These are phyloP conservation scores for Zelostemma sp. DNA, from an alignment of 1,140 invertebrate species.

Conservation along the genomic window DNA sequence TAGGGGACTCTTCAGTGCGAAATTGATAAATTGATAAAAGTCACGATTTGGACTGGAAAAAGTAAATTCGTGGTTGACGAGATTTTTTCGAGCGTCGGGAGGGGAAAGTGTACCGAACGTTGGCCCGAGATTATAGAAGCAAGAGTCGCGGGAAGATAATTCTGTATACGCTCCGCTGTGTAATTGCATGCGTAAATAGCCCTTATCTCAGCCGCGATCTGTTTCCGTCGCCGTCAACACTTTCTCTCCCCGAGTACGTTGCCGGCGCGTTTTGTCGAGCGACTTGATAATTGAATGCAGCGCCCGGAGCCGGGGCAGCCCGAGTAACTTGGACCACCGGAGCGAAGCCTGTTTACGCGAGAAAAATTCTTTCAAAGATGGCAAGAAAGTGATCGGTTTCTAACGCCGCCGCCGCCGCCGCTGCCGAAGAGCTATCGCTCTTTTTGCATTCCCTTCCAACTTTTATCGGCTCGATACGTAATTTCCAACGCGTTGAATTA, in stretches of 20 bases:
- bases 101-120: slow-evolving; percentile 28
- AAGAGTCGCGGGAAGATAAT: slow-evolving; percentile 48
- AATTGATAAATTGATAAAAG: no score
- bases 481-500: no score
- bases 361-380: slow-evolving; percentile 1
- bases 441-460: no score
- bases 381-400: no score
- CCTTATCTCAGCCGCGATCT: slow-evolving; percentile 60
- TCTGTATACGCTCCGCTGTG: slow-evolving; percentile 48
- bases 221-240: slow-evolving; percentile 61
- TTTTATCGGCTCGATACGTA: no score
- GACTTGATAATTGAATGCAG: neutral
- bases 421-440: no score
- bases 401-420: no score
- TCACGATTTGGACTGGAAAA: no score
- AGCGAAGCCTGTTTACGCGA: slow-evolving; percentile 7
- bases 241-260: slow-evolving; percentile 51
- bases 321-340: no score
- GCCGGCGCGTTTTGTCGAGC: neutral
- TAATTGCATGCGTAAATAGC: slow-evolving; percentile 65
- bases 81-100: no score
- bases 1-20: no score
- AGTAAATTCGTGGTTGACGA: no score
- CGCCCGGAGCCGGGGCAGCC: neutral
- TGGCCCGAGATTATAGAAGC: slow-evolving; percentile 28